Evolutionary conservation across 1,140 invertebrate species (phyloP), one percentile per base, ranked within the genome.

Genomic region (Asobara japonica): DNA sequence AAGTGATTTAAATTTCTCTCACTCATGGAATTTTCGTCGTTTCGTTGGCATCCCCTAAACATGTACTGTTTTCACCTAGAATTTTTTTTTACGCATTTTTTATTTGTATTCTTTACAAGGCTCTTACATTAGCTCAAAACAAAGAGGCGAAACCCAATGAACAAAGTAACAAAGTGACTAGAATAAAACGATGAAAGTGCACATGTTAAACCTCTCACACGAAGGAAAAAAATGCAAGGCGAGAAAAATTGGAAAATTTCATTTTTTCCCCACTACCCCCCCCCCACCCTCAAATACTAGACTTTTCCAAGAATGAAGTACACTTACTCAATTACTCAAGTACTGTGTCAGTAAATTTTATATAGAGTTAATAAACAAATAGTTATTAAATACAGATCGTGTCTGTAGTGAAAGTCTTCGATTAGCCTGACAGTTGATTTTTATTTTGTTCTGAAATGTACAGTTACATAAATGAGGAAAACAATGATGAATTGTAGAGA

Each of bases 361-460:
- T 56, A 56, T 13, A 20, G 51, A 56, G 51, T 56, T 56, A 25
- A 25, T n/a, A 56, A 18, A 56, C 8, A n/a, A 56, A 56, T 56
- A 56, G 51, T 56, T 56, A 56, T 56, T 56, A 56, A 56, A 56
- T 56, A 56, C 51, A 56, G 51, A 56, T 56, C 20, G 51, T 56
- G 5, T 56, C 51, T 56, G 51, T 56, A 56, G 51, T 56, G 51
- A 56, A 56, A 56, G 51, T 56, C 51, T 56, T 56, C 51, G 51
- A 56, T 18, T 25, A 56, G 51, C 22, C 22, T 56, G 51, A 56
- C 51, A 56, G 22, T 56, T 56, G 22, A 56, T 25, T 25, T 56
- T 25, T 18, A 6, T 36, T 56, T n/a, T n/a, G n/a, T 56, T 22
- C 18, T 25, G 13, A 25, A 56, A 27, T 56, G 51, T 56, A 56